Base-by-base conservation (phyloP, 2,888 invertebrate species). In the Neria commutata region DNA sequence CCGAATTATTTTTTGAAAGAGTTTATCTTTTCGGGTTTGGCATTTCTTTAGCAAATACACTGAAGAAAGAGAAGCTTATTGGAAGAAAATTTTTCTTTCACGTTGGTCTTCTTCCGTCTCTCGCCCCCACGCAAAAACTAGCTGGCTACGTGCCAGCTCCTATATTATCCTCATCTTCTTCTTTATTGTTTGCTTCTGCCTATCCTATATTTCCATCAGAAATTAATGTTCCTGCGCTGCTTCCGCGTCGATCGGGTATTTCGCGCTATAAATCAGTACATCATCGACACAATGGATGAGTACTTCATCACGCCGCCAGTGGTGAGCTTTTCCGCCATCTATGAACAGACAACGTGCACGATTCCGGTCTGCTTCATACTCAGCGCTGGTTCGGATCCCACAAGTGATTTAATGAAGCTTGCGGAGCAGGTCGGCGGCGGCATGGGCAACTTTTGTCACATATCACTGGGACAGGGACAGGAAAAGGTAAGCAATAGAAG, bases 401-500 rank as follows among this genome's bases (percentile, higher is more conserved):
- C 95, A 0, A 90, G 90, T 59, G 93, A 94, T 72, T 81, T 93
- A 53, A 90, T 91, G 86, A 92, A 91, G 79, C 78, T 93, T 16
- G 91, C 92, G 5, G 87, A 91, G 65, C 82, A 88, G 67, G 84
- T 86, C 65, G 88, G 88, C 45, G 88, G 86, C 62, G 90, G 91
- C 29, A 87, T 88, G 47, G 88, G 88, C 45, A 92, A 90, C 78
- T 94, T 97, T 77, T 89, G 91, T 72, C 92, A 92, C 76, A 86
- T 97, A 19, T 96, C 96, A 0, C 85, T 97, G 2, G 97, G 97
- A 1, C 96, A 97, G 81, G 96, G 95, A 0, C 97, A 97, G 78
- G 95, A 97, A 80, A 85, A 87, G 72, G 93, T 92, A 67, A 79
- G 84, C 60, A 51, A 25, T 52, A 29, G n/a, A n/a, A n/a, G n/a